Base-by-base conservation (phyloP, 2,888 invertebrate genomes). In the Eucera pruinosa region DNA sequence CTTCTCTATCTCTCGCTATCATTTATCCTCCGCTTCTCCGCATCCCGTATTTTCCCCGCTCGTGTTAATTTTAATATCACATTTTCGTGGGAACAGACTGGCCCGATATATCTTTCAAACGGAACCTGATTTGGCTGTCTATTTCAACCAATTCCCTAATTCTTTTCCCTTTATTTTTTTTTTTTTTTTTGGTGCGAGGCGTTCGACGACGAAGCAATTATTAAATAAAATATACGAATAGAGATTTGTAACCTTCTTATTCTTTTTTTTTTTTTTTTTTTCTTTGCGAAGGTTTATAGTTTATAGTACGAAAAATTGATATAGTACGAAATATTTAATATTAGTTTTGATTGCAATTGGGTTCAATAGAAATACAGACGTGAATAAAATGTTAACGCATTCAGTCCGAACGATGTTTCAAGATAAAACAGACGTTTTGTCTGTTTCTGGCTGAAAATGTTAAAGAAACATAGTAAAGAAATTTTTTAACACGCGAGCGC, bases 41-140 rank as follows among this genome's bases (percentile, higher is more conserved):
- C 48, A 43, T 60, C 55, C 67, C 74, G 60, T 67, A 60, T 55
- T 80, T 71, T 61, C 64, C 65, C 82, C 54, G 67, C 76, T 76
- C 77, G 69, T 80, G 76, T 86, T 87, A 86, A 88, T 83, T 84
- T 85, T 87, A 87, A 84, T 89, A 87, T 89, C 85, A 87, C 87
- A 86, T 85, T 83, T 82, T 84, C 77, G 58, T 82, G 82, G 82
- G 80, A 86, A 83, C 87, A 86, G 79, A 87, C 83, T 86, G 83
- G 82, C 83, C 83, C 87, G 87, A 88, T 77, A 80, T 82, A 86
- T 78, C 36, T 25, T 36, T 45, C 43, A 71, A 66, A 73, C 43
- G 65, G 43, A 65, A 69, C 68, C 50, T 39, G 36, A 41, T 20
- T 47, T 62, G 43, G 41, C 18, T 52, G 23, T 25, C 23, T 43